Percentiles rank a stretch among this genome's conserved stretches.
Evolutionary conservation across 2,113 vertebrate species (phyloP).

Genomic region (Lepidothrix coronata): DNA sequence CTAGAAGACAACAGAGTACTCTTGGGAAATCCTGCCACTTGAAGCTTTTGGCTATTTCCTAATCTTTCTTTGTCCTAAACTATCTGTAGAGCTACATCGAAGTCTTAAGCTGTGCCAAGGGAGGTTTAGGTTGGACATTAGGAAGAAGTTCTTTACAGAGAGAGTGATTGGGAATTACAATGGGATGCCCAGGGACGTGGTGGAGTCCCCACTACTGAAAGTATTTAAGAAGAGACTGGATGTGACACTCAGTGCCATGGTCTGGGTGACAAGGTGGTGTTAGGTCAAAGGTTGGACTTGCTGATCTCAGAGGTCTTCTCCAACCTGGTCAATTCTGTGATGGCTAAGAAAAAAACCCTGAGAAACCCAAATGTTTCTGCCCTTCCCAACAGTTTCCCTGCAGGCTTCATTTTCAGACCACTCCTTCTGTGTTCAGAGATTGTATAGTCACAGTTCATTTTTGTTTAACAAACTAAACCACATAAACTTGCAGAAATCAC

Average conservation of each 20-base stretch:
- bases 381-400: background rate
- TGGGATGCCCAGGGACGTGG: too few species aligned
- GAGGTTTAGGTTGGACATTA: too few species aligned
- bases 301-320: too few species aligned
- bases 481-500: background rate
- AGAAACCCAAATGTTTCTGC: background rate
- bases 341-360: background rate
- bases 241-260: too few species aligned
- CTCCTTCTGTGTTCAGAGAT: background rate
- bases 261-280: too few species aligned
- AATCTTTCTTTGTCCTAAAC: background rate
- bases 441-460: rapidly evolving
- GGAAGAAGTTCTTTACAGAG: too few species aligned
- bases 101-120: too few species aligned
- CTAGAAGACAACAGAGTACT: background rate
- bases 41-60: background rate
- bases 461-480: background rate
- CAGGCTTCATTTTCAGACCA: background rate
- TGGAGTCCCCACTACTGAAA: too few species aligned
- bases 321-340: too few species aligned
- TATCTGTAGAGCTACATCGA: background rate
- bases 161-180: too few species aligned
- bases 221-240: too few species aligned
- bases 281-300: too few species aligned
- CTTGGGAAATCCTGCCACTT: background rate